These are phyloP conservation scores for Dryoscopus gambensis DNA, from an alignment of 2,113 vertebrate species.

Conservation along the genomic window DNA sequence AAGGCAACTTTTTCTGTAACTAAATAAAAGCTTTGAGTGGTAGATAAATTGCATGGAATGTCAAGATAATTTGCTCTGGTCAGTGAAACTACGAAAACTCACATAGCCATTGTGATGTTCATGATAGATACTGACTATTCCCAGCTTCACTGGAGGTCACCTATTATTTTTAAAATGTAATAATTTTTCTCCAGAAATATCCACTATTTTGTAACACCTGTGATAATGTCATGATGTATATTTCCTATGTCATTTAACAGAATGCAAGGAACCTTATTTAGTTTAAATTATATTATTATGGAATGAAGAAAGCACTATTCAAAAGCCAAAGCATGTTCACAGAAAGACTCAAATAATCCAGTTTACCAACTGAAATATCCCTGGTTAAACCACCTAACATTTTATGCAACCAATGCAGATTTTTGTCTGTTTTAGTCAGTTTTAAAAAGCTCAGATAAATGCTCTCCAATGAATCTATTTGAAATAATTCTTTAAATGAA, in stretches of 20 bases:
- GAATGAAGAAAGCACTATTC: not conserved
- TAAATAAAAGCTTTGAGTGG: not conserved
- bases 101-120: not conserved
- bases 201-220: not conserved
- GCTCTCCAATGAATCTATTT: not conserved
- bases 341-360: not conserved
- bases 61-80: not conserved
- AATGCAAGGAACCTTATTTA: not conserved
- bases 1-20: not conserved
- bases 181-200: not conserved
- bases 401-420: not conserved
- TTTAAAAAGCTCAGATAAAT: not conserved
- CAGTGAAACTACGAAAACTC: not conserved
- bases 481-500: not conserved
- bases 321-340: not conserved
- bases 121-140: not conserved
- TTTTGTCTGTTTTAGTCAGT: not conserved
- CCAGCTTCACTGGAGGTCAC: not conserved
- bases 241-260: not conserved
- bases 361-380: not conserved
- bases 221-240: not conserved
- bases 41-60: not conserved
- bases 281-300: not conserved
- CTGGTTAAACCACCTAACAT: not conserved
- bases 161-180: not conserved